Evolutionary conservation across 2,888 invertebrate species (phyloP).

Genomic region (Germaria angustata): DNA sequence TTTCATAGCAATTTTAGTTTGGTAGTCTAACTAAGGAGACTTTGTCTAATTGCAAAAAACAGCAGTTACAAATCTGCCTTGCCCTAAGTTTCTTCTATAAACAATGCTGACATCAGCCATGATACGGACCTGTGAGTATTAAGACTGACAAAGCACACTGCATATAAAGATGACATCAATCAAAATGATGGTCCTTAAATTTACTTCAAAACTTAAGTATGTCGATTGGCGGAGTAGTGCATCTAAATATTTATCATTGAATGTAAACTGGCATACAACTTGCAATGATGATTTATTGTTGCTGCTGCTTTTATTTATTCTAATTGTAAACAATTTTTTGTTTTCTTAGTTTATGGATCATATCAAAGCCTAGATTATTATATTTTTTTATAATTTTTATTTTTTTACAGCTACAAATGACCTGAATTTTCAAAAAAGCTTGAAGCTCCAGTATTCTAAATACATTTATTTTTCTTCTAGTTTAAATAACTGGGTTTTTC

Average conservation of each 20-base stretch:
- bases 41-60: too few species aligned
- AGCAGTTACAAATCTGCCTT: too few species aligned
- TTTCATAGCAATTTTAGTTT: too few species aligned
- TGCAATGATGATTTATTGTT: constrained; percentile 52
- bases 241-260: neutral
- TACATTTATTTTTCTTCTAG: constrained; percentile 21
- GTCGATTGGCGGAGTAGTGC: too few species aligned
- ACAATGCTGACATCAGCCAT: too few species aligned
- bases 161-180: too few species aligned
- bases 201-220: too few species aligned
- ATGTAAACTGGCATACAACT: constrained; percentile 30
- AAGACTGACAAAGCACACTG: too few species aligned
- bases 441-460: constrained; percentile 53
- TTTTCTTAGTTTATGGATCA: constrained; percentile 61
- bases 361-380: constrained; percentile 57
- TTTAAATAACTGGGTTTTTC: constrained; percentile 31
- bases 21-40: too few species aligned
- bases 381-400: constrained; percentile 8
- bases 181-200: too few species aligned
- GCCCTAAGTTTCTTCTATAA: too few species aligned
- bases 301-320: constrained; percentile 44
- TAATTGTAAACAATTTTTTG: constrained; percentile 62
- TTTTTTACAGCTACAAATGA: constrained; percentile 51
- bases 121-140: too few species aligned
- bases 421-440: constrained; percentile 56